Evolutionary conservation across 2,888 invertebrate species (phyloP).

Genomic region (Trichogramma dendrolimi): DNA sequence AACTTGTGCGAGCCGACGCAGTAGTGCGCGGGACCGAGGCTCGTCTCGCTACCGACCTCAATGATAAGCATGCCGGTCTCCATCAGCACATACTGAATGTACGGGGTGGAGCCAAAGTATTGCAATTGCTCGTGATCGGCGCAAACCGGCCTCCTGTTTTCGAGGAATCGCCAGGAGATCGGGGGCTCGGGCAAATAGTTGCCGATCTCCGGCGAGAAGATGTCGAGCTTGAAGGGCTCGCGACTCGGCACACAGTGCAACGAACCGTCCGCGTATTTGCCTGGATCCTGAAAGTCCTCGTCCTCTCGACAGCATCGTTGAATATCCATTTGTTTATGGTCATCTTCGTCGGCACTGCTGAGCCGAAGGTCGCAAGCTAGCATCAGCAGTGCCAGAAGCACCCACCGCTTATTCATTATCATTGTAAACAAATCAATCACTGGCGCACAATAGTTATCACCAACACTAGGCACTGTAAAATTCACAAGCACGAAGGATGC

Average conservation of each 20-base stretch:
- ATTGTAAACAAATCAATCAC: too few species aligned
- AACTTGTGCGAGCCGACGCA: constrained; percentile 68
- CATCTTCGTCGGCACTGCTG: constrained; percentile 11
- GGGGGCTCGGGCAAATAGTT: constrained; percentile 53
- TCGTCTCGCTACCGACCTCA: constrained; percentile 51
- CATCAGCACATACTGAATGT: constrained; percentile 57
- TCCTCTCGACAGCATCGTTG: constrained; percentile 58
- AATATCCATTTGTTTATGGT: constrained; percentile 42
- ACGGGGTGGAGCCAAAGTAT: constrained; percentile 39
- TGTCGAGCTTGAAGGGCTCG: constrained; percentile 57
- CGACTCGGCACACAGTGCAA: constrained; percentile 41
- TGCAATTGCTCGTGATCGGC: constrained; percentile 41
- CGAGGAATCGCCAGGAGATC: constrained; percentile 53
- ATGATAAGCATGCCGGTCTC: constrained; percentile 64
- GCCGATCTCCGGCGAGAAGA: constrained; percentile 57
- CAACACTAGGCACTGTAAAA: too few species aligned
- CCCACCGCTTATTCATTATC: too few species aligned
- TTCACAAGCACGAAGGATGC: too few species aligned
- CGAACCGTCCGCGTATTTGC: constrained; percentile 16
- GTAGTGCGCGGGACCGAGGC: constrained; percentile 59
- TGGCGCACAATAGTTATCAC: too few species aligned
- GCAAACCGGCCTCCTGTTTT: constrained; percentile 49
- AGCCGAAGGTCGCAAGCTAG: constrained; percentile 11
- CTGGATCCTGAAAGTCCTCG: constrained; percentile 52
- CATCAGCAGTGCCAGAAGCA: too few species aligned